These are phyloP conservation scores for Zaprionus kolodkinae DNA, from an alignment of 1,140 invertebrate species.

Conservation along the genomic window DNA sequence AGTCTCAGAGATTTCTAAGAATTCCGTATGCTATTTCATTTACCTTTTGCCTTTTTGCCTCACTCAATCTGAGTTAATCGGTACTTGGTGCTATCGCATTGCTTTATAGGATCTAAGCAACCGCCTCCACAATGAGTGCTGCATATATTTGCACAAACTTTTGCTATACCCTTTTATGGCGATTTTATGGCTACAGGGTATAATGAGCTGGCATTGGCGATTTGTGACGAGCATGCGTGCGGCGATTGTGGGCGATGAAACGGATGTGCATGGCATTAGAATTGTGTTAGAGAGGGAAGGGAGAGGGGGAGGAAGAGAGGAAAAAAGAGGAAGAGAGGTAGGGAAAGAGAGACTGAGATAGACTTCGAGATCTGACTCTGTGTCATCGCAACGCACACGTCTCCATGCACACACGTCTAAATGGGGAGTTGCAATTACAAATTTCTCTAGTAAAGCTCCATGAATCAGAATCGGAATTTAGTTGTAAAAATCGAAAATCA, in stretches of 20 bases:
- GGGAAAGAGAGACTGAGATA: too few species aligned
- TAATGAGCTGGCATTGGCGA: constrained; percentile 30
- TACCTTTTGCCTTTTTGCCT: neutral
- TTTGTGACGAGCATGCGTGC: neutral
- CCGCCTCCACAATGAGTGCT: neutral
- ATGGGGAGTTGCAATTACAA: constrained; percentile 80
- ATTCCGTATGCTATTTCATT: neutral
- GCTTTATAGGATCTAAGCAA: neutral
- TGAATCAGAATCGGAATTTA: constrained; percentile 72
- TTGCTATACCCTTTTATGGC: constrained; percentile 10
- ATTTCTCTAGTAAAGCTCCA: constrained; percentile 76
- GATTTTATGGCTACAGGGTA: constrained; percentile 18
- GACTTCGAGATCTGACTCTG: too few species aligned
- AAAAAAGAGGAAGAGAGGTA: too few species aligned
- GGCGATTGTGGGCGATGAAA: constrained; percentile 25
- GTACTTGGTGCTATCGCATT: neutral
- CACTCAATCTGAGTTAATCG: neutral
- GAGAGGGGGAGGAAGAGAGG: neutral
- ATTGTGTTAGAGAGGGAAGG: neutral
- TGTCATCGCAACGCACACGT: constrained; percentile 48
- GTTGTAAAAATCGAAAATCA: constrained; percentile 73
- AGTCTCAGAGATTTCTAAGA: neutral
- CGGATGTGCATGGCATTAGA: constrained; percentile 43
- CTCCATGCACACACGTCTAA: constrained; percentile 56
- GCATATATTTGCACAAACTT: constrained; percentile 11